These are phyloP conservation scores for Rhinolophus ferrumequinum DNA, from an alignment of 2,113 vertebrate species.

Conservation along the genomic window DNA sequence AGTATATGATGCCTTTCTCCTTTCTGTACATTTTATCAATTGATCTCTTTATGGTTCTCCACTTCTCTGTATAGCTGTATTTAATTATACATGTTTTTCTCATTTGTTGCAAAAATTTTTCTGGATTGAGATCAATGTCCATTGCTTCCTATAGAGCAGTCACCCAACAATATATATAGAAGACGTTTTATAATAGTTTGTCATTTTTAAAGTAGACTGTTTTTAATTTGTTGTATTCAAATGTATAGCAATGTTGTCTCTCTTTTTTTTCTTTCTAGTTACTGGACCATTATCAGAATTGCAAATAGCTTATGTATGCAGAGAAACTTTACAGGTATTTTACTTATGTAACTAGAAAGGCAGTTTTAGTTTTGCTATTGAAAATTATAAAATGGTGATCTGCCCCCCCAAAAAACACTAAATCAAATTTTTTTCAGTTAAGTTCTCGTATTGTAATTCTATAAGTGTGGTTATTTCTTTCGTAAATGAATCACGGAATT, in stretches of 20 bases:
- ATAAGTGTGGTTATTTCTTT: conserved; percentile 40
- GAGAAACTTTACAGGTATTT: conserved; percentile 97
- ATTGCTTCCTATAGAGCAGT: background rate
- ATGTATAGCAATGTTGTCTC: conserved; percentile 20
- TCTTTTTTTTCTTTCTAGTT: conserved; percentile 86
- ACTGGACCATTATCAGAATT: conserved; percentile 96
- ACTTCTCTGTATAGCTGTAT: background rate
- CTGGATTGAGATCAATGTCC: background rate
- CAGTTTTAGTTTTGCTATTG: background rate
- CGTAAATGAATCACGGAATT: background rate
- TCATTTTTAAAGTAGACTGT: conserved; percentile 26
- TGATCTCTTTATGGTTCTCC: background rate
- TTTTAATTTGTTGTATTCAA: conserved; percentile 44
- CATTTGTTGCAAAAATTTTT: background rate
- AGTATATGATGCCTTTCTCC: background rate
- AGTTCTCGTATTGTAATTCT: conserved; percentile 16
- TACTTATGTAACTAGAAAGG: background rate
- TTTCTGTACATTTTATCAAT: background rate
- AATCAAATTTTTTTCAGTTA: conserved; percentile 43
- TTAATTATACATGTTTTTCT: background rate
- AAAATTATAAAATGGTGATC: background rate
- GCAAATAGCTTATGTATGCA: conserved; percentile 97
- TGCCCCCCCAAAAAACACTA: background rate
- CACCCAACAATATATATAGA: background rate
- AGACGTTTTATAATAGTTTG: background rate